Evolutionary conservation across 2,797 vertebrate genomes (phyloP), one percentile per base, ranked within the genome.

Genomic region (Poecilia gillii): DNA sequence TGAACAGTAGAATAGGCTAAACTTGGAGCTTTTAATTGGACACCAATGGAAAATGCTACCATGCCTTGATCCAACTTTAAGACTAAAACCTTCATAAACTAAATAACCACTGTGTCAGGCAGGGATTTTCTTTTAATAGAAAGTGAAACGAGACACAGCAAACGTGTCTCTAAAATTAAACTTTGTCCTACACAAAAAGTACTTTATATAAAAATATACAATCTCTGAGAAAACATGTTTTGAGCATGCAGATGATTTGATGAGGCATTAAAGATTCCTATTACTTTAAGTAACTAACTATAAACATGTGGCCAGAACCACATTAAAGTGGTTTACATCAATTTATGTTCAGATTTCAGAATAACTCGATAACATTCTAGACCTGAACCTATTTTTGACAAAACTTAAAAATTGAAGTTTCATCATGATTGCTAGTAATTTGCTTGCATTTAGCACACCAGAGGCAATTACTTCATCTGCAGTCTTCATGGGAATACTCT

Each of bases 401-500:
- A 47, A 20, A 18, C 28, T 33, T 20, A 23, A 49, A 31, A 59
- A 31, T 49, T 72, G 9, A 72, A 31, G 9, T 33, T 20, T 1
- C 1, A 31, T 39, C 2, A 3, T 74, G 59, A 74, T 43, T 62
- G 25, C 0, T 78, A n/a, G 77, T 47, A 11, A 43, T 79, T 41
- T 75, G 53, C 2, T 45, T 45, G 28, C 59, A 51, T 75, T 72
- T 57, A 66, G 41, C 36, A 41, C 46, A 75, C 49, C n/a, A 59
- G 33, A 12, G 45, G 39, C 3, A 7, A 39, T 75, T 3, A 41
- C 75, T 80, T 57, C 23, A 70, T 59, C 64, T 20, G 25, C 13
- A 57, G 43, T 46, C 31, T 70, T 2, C 11, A 23, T 13, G 16
- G 6, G 62, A 20, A 64, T 20, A 3, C 43, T 23, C 49, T 45